phyloP scores from a whole-genome alignment of 2,888 invertebrate species.

The Thumatha senex region DNA sequence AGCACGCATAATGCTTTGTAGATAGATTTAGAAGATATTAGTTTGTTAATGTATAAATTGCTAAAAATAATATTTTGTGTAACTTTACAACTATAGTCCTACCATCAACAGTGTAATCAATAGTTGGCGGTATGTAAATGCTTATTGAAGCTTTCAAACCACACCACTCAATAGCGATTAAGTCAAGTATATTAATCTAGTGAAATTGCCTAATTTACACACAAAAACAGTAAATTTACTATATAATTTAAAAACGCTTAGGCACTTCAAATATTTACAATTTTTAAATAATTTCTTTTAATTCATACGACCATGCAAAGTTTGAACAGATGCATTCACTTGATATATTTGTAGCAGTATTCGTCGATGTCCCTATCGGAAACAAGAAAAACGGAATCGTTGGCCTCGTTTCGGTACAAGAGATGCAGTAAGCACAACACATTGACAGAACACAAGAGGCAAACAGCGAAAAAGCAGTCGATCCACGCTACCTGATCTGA shows the following conservation, averaged over 20 bases:
- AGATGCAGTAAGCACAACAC: conserved; percentile 86
- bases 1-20: too few relatives aligned
- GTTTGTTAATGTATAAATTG: too few relatives aligned
- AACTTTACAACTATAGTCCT: not conserved
- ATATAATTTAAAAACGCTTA: conserved; percentile 15
- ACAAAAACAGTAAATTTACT: not conserved
- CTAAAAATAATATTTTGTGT: too few relatives aligned
- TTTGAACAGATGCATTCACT: conserved; percentile 47
- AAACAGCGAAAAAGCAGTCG: conserved; percentile 87
- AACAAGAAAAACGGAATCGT: conserved; percentile 48
- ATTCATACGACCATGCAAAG: conserved; percentile 38
- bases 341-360: conserved; percentile 61
- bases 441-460: conserved; percentile 86
- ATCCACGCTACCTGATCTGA: conserved; percentile 93
- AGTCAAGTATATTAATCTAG: too few relatives aligned
- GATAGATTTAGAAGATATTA: too few relatives aligned
- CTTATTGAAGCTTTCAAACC: not conserved
- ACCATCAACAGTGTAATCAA: not conserved
- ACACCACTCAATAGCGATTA: not conserved
- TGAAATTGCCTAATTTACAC: too few relatives aligned
- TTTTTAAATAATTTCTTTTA: conserved; percentile 24
- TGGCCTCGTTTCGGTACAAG: conserved; percentile 67
- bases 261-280: conserved; percentile 28
- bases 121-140: not conserved
- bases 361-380: conserved; percentile 66